phyloP scores from a whole-genome alignment of 2,888 invertebrate species.

The Himalopsyche kuldschensis region DNA sequence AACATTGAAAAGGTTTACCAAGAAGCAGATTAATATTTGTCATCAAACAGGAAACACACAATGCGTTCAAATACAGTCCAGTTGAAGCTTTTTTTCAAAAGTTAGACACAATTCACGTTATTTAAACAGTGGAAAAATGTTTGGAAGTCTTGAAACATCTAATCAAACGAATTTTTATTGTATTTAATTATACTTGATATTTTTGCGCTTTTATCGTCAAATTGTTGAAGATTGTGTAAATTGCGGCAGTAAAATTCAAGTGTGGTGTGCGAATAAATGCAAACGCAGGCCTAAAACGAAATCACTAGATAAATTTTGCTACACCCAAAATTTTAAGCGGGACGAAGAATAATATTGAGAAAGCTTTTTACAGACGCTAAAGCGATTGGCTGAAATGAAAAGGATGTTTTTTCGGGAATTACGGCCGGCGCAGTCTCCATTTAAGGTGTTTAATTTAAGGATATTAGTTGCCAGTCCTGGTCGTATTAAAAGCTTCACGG shows the following conservation, averaged over 20 bases:
- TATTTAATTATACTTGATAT: not conserved
- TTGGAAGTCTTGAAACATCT: not conserved
- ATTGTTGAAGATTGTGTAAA: not conserved
- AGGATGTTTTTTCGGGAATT: not conserved
- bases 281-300: not conserved
- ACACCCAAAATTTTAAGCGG: not conserved
- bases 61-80: no score
- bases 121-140: no score
- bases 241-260: not conserved
- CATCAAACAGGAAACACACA: no score
- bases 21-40: no score
- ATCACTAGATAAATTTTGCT: not conserved
- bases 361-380: not conserved
- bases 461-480: not conserved
- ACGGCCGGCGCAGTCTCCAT: not conserved
- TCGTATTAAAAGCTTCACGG: not conserved
- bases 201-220: not conserved
- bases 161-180: not conserved
- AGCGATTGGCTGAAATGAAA: not conserved
- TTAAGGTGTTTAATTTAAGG: not conserved
- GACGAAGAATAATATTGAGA: not conserved
- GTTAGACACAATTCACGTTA: no score
- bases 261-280: not conserved
- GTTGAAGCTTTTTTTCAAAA: no score
- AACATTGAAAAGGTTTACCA: no score